These are phyloP conservation scores for Darevskia nairensis DNA, from an alignment of 2,797 vertebrate genomes.

Conservation along the genomic window DNA sequence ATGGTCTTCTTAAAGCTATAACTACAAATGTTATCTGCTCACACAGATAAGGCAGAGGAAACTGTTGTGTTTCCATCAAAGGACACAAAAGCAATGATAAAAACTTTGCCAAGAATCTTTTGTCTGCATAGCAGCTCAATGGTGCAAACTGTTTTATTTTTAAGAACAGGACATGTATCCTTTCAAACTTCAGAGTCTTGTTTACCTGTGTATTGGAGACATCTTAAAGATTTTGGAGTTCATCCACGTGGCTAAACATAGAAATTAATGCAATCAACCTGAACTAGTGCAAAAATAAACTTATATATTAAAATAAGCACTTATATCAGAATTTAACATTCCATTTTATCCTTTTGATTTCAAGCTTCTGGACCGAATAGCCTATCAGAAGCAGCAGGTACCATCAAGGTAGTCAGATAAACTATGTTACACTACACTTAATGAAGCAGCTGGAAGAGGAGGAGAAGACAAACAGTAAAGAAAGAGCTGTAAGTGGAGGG, in stretches of 20 bases:
- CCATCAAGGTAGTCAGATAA: no score
- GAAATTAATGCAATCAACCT: not conserved
- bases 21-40: not conserved
- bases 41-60: not conserved
- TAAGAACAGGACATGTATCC: not conserved
- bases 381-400: not conserved
- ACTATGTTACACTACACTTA: no score
- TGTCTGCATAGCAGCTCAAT: not conserved
- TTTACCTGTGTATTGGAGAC: not conserved
- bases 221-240: conserved; percentile 8
- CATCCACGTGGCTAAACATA: not conserved
- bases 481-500: no score
- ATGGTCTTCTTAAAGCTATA: not conserved
- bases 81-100: conserved; percentile 9
- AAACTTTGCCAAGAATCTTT: not conserved
- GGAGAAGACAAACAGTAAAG: no score
- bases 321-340: not conserved
- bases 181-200: not conserved
- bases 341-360: not conserved
- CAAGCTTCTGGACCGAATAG: not conserved
- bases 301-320: not conserved
- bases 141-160: not conserved
- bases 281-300: not conserved
- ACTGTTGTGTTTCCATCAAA: not conserved
- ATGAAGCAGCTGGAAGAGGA: no score